Conservation (phyloP, 2,113 vertebrate species). For the Neotoma lepida region DNA sequence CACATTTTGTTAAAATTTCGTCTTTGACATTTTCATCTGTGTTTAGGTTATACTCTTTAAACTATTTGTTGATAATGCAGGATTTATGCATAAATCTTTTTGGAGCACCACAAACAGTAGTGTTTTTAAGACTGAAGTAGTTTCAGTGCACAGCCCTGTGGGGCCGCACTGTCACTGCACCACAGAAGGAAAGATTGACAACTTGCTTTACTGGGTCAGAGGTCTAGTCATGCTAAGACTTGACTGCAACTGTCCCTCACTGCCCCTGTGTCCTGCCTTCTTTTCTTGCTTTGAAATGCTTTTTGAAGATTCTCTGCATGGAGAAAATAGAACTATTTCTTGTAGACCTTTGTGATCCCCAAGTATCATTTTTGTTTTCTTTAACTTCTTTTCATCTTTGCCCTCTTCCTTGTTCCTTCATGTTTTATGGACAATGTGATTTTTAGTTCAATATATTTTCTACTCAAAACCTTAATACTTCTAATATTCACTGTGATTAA, state of each 20-base stretch:
- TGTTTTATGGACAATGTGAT: constrained; percentile 16
- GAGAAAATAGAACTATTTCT: neutral
- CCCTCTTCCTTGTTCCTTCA: neutral
- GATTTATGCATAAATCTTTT: neutral
- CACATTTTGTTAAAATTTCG: neutral
- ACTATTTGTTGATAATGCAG: neutral
- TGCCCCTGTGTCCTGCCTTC: neutral
- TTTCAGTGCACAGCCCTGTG: neutral
- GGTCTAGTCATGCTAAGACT: neutral
- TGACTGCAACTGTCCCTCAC: too few species aligned
- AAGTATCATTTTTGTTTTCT: neutral
- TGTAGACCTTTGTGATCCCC: neutral
- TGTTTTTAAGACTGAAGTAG: neutral
- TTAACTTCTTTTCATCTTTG: neutral
- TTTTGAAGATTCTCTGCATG: neutral
- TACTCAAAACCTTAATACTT: neutral
- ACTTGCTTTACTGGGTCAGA: neutral
- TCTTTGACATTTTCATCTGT: neutral
- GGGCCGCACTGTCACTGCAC: neutral
- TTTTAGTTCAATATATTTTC: neutral
- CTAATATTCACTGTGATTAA: neutral
- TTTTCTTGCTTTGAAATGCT: neutral
- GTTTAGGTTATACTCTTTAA: constrained; percentile 11
- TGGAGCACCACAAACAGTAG: neutral
- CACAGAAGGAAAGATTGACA: neutral